Base-by-base conservation (phyloP, 2,113 vertebrate genomes). In the Sceloporus undulatus region DNA sequence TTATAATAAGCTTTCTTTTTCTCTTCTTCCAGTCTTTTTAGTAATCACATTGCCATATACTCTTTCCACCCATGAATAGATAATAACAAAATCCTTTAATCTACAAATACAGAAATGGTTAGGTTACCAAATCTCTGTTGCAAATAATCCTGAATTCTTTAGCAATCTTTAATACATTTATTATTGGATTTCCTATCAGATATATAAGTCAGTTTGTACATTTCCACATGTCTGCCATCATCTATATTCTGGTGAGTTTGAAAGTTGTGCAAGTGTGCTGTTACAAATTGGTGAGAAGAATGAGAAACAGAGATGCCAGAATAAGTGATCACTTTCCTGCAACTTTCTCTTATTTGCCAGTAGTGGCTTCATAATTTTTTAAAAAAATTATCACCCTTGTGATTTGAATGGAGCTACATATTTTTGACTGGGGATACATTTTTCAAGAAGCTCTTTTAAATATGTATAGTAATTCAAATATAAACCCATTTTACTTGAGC, bases 401-500 rank as follows among this genome's bases (percentile, higher is more conserved):
- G 65, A 59, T 79, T 62, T 75, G 59, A 48, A 5, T 48, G 48
- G 48, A 48, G 48, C 48, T 48, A 6, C 7, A 6, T 48, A 6
- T 48, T 48, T 48, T 9, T 25, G 83, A 62, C 86, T 86, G 0
- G 0, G 92, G 54, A 56, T 79, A 25, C 29, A 0, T 62, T 70
- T 84, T 59, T 77, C 74, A 77, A 40, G 0, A 90, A 87, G 74
- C 38, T 76, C 1, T 0, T 91, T 82, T 82, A 87, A 89, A 86
- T 84, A 54, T 52, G 13, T 27, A 52, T 88, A n/a, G n/a, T n/a
- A 80, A 86, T 42, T 56, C 87, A 93, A 73, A 83, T 91, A 86
- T 56, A 25, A 66, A n/a, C 40, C 83, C 34, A 2, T 92, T 79
- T 66, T 92, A 82, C 38, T 78, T 0, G 0, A 56, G 48, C 66